Evolutionary conservation across 2,113 vertebrate species (phyloP).

Genomic region (Nerophis lumbriciformis): DNA sequence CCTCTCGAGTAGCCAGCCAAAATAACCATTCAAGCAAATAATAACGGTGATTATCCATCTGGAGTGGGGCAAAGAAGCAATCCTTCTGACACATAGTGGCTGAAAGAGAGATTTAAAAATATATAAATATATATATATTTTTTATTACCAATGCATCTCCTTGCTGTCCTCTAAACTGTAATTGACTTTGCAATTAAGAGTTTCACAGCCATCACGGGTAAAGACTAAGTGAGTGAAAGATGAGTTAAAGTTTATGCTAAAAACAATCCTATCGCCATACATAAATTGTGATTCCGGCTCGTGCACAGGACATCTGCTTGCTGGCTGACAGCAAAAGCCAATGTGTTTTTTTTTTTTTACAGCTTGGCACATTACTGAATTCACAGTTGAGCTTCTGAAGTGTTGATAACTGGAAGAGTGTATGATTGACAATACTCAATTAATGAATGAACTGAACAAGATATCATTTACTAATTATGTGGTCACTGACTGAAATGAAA

Average conservation of each 20-base stretch:
- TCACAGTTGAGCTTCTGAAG: not conserved
- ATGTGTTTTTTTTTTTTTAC: constrained; percentile 6
- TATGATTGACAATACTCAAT: not conserved
- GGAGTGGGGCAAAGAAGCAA: constrained; percentile 23
- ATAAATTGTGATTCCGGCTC: constrained; percentile 8
- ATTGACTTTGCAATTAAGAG: constrained; percentile 20
- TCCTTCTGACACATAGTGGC: constrained; percentile 7
- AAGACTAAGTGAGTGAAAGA: not conserved
- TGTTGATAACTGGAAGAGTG: not conserved
- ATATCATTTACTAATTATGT: not conserved
- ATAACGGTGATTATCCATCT: constrained; percentile 39
- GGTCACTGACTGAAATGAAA: not conserved
- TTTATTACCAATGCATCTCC: constrained; percentile 3
- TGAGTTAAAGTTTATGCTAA: constrained; percentile 4
- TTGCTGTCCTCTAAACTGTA: constrained; percentile 14
- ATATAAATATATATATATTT: not conserved
- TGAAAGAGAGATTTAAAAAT: constrained; percentile 1
- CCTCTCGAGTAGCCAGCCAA: constrained; percentile 8
- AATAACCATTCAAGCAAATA: constrained; percentile 37
- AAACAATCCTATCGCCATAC: constrained; percentile 1
- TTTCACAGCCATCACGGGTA: constrained; percentile 15
- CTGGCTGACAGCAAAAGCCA: constrained; percentile 22
- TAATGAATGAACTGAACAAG: not conserved
- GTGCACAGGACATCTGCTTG: constrained; percentile 21
- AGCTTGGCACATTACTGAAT: not conserved